Evolutionary conservation across 2,888 invertebrate genomes (phyloP).

Genomic region (Graphium colonna): DNA sequence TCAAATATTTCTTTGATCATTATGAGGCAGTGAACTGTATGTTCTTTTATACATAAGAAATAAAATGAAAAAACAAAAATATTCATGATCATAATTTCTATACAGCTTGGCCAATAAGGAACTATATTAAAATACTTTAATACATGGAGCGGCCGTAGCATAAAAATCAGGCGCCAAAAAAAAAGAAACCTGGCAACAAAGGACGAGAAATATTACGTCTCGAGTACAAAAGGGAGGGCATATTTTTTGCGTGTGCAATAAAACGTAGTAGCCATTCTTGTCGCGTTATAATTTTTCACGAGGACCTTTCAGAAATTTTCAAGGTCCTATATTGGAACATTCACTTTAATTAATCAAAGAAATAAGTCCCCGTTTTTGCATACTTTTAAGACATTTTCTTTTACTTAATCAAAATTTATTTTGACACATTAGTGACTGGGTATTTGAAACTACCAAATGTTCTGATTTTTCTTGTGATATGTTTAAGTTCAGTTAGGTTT

Average conservation of each 20-base stretch:
- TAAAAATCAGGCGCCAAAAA: conserved; percentile 17
- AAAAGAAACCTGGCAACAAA: conserved; percentile 16
- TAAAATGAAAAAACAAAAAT: too few species aligned
- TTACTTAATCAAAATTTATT: too few species aligned
- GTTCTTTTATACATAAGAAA: too few species aligned
- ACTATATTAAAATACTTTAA: conserved; percentile 27
- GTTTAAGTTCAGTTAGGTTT: too few species aligned
- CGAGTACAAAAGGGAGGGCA: conserved; percentile 28
- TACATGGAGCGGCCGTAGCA: conserved; percentile 17
- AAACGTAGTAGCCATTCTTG: conserved; percentile 33
- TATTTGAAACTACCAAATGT: too few species aligned
- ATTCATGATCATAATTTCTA: not conserved
- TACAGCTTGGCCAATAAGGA: conserved; percentile 30
- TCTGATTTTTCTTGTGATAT: too few species aligned
- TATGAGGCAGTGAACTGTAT: too few species aligned
- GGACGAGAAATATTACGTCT: conserved; percentile 30
- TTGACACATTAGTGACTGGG: too few species aligned
- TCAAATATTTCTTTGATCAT: too few species aligned
- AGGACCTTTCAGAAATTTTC: conserved; percentile 38
- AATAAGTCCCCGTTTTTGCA: not conserved
- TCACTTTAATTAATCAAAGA: not conserved
- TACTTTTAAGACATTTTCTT: too few species aligned
- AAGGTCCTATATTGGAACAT: not conserved
- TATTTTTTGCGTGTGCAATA: conserved; percentile 43
- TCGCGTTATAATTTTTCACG: conserved; percentile 55